Percentiles rank a stretch among this genome's conserved stretches.
phyloP scores from a whole-genome alignment of 2,113 vertebrate genomes.

The Delphinus delphis region DNA sequence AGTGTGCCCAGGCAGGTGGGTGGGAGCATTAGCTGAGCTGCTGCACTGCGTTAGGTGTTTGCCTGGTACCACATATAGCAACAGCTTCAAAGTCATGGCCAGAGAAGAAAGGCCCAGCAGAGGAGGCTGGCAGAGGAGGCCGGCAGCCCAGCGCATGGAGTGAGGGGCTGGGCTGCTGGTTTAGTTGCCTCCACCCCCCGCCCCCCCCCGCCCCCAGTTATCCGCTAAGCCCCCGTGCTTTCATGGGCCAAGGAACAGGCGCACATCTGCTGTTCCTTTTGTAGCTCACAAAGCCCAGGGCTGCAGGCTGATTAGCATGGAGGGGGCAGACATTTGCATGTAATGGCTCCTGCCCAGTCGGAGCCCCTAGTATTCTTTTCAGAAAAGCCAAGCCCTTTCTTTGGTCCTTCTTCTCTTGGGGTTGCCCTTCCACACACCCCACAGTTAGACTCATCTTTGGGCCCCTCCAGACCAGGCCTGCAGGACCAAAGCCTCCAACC shows the following conservation, averaged over 20 bases:
- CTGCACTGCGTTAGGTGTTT: not conserved
- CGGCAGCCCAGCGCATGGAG: fast-evolving
- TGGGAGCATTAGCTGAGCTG: not conserved
- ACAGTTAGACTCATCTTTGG: not conserved
- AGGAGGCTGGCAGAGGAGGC: not conserved
- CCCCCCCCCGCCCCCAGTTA: not conserved
- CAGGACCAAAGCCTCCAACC: not conserved
- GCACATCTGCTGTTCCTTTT: conserved; percentile 78
- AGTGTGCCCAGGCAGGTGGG: not conserved
- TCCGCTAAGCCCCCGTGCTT: not conserved
- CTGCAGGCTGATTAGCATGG: conserved; percentile 72
- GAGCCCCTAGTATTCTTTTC: not conserved
- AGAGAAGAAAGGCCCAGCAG: not conserved
- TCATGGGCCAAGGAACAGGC: not conserved
- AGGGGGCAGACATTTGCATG: conserved; percentile 68
- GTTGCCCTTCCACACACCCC: not conserved
- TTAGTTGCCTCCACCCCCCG: not conserved
- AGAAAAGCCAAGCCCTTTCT: conserved; percentile 37
- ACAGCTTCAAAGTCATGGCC: not conserved
- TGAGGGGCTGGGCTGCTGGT: not conserved
- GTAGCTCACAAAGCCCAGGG: conserved; percentile 64
- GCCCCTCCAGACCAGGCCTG: not conserved
- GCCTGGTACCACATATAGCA: not conserved
- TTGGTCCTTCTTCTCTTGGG: conserved; percentile 12
- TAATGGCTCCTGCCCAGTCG: conserved; percentile 44